phyloP scores from a whole-genome alignment of 1,140 invertebrate species.

The Hyposmocoma kahamanoa region DNA sequence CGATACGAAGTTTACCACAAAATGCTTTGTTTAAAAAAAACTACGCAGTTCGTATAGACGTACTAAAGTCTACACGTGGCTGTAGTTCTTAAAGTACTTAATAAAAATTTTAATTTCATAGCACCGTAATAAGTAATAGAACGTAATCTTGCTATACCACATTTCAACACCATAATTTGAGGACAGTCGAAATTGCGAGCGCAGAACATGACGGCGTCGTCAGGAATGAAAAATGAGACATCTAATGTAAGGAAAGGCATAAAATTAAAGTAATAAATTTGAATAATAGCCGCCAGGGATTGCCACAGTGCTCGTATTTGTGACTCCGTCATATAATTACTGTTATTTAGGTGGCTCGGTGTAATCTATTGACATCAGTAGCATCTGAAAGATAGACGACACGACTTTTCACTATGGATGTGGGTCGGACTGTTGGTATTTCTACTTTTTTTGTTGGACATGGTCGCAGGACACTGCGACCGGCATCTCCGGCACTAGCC shows the following conservation, averaged over 20 bases:
- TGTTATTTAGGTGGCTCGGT: not conserved
- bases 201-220: constrained; percentile 27
- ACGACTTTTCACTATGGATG: too few relatives aligned
- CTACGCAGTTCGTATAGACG: too few relatives aligned
- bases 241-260: constrained; percentile 39
- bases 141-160: not conserved
- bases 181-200: not conserved
- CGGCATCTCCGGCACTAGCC: too few relatives aligned
- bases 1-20: too few relatives aligned
- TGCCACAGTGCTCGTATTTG: not conserved
- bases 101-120: not conserved
- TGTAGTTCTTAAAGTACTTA: not conserved
- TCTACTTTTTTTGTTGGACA: too few relatives aligned
- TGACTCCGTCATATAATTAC: not conserved
- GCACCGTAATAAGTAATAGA: not conserved
- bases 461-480: too few relatives aligned
- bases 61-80: too few relatives aligned
- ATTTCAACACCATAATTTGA: not conserved
- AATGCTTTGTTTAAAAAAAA: too few relatives aligned
- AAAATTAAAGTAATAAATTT: constrained; percentile 59
- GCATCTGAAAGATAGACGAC: too few relatives aligned
- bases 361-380: too few relatives aligned
- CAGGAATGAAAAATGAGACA: constrained; percentile 33
- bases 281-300: constrained; percentile 5
- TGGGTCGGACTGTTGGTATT: too few relatives aligned